Base-by-base conservation (phyloP, 2,888 invertebrate genomes). In the Spisula subtruncata region DNA sequence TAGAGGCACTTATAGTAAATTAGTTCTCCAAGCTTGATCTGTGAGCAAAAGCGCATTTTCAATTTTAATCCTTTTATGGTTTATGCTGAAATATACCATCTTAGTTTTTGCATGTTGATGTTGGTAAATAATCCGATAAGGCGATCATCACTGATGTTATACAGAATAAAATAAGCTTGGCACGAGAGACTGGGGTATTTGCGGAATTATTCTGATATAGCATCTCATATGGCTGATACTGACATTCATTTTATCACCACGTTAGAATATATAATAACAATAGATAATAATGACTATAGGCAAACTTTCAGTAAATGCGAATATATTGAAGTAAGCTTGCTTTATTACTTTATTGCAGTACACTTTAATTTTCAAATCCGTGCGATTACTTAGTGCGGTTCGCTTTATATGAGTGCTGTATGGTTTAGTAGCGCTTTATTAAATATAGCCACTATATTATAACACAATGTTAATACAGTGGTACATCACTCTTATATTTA, bases 31-130 rank as follows among this genome's bases (percentile, higher is more conserved):
- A 35, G 32, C 35, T 4, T 35, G 75, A 75, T 75, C 35, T 32
- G 75, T 75, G 75, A 75, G 16, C 35, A 18, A 25, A 32, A 75
- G 35, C 75, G 75, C 75, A 75, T 75, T 75, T 75, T 75, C 75
- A 75, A 75, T 75, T 75, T 75, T 35, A 75, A 75, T 75, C 35
- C 75, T 35, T 6, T 75, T 75, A 75, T 35, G 35, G 75, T 75
- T 35, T 35, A 35, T 32, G 75, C 18, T 18, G 75, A 35, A 35
- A 75, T 32, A 75, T 32, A 32, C 32, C 29, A 75, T 18, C 32
- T 32, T 75, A 75, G 1, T 25, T 35, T 75, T 32, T 75, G 75
- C 75, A 35, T 18, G 32, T 16, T 35, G 35, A 35, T 35, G 25
- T 35, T 18, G 1, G 35, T 75, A 16, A 32, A 32, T 75, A 32